A percentile compares a stretch with the other conserved stretches of the same genome.
These are phyloP conservation scores for Ophioninae sp. DNA, from an alignment of 2,888 invertebrate genomes.

Conservation along the genomic window DNA sequence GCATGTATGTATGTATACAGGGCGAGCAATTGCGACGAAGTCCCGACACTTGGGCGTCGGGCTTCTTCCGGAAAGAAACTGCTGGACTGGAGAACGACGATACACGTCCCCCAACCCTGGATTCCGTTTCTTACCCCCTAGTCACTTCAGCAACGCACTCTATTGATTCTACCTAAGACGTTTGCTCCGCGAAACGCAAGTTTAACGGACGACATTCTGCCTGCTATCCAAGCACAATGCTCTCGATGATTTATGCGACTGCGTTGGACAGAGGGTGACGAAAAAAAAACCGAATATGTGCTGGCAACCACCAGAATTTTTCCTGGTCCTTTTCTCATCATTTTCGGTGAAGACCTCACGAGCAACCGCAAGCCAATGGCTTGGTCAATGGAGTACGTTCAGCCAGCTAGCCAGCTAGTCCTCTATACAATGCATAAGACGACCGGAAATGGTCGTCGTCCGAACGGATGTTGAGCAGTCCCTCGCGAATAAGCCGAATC, in stretches of 20 bases:
- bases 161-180: slow-evolving; percentile 43
- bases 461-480: slow-evolving; percentile 49
- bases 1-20: slow-evolving; percentile 68
- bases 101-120: not conserved
- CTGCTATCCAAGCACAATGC: slow-evolving; percentile 15
- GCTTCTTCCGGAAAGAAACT: slow-evolving; percentile 48
- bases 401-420: not conserved
- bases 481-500: slow-evolving; percentile 56
- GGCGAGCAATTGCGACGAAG: slow-evolving; percentile 68
- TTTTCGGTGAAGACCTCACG: slow-evolving; percentile 25
- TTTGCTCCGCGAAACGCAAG: slow-evolving; percentile 19
- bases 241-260: slow-evolving; percentile 36
- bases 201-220: slow-evolving; percentile 19
- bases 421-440: slow-evolving; percentile 18
- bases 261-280: slow-evolving; percentile 19
- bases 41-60: slow-evolving; percentile 56
- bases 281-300: slow-evolving; percentile 13
- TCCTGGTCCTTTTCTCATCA: slow-evolving; percentile 16
- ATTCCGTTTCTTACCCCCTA: not conserved
- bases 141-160: not conserved
- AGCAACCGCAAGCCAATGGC: slow-evolving; percentile 39
- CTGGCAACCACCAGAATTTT: slow-evolving; percentile 30
- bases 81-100: slow-evolving; percentile 12
- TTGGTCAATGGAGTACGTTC: slow-evolving; percentile 14
- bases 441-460: slow-evolving; percentile 52